Base-by-base conservation (phyloP, 2,797 vertebrate species). In the Taeniopygia guttata region DNA sequence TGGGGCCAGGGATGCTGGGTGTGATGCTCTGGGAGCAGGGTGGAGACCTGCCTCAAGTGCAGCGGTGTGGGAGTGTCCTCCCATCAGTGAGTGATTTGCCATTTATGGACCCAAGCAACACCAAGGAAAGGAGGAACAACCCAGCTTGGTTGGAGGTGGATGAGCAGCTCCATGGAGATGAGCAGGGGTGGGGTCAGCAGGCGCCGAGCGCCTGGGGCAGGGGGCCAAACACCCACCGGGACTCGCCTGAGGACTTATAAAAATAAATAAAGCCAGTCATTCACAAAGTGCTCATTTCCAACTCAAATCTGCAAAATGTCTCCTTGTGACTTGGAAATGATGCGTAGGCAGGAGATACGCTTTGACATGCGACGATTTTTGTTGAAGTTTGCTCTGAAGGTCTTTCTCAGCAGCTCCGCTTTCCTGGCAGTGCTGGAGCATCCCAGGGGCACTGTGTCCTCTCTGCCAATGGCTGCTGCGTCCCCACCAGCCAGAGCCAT, bases 311-410 rank as follows among this genome's bases (percentile, higher is more conserved):
- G 81, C 52, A 59, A 64, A 64, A 55, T 62, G 90, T 91, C 88
- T 91, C 83, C 38, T 38, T 84, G 68, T 85, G 93, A 84, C 77
- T 90, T 84, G 80, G 93, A 88, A 90, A 68, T 73, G 88, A 55
- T 72, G 83, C 3, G 92, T 90, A 43, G 93, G 90, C 40, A 69
- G 87, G 83, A 91, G 86, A 42, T 58, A 14, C 0, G 17, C 87
- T 77, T 67, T 66, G 80, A 66, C 66, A 20, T 10, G 73, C 5
- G 0, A 55, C 0, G 20, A 36, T 72, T 94, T 84, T 11, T 86
- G 85, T 72, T 87, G 66, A 55, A 80, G 58, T 72, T 74, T 48
- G 51, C 80, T 89, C 86, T 40, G 74, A 66, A 93, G 87, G 77
- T 78, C 70, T 94, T 58, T 69, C 72, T 83, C 8, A 1, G 70